These are phyloP conservation scores for Glareola pratincola DNA, from an alignment of 2,113 vertebrate species.

Conservation along the genomic window DNA sequence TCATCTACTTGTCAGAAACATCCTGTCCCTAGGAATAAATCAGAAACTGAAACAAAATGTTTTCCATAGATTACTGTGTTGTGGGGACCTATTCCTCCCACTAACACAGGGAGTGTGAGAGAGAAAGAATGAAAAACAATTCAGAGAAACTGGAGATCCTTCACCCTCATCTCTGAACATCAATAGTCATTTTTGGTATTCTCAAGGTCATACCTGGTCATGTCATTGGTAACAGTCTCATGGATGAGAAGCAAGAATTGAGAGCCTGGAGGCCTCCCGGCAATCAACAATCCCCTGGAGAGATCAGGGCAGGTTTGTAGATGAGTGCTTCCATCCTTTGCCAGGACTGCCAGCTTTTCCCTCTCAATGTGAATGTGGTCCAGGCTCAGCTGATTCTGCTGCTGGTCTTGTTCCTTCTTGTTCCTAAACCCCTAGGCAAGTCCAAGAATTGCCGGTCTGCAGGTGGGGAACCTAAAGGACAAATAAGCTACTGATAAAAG, in stretches of 20 bases:
- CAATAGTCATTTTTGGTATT: neutral
- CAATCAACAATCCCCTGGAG: neutral
- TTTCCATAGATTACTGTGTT: neutral
- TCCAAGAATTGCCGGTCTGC: neutral
- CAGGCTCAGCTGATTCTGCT: neutral
- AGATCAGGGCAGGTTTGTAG: neutral
- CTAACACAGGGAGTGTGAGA: neutral
- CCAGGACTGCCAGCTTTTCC: neutral
- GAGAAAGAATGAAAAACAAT: neutral
- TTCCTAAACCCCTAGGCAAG: neutral
- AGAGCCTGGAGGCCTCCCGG: neutral
- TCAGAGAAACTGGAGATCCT: neutral
- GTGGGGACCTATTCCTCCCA: neutral
- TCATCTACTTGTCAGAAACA: neutral
- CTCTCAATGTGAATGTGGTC: accelerated
- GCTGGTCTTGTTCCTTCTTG: neutral
- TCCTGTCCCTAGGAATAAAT: neutral
- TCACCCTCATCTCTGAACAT: neutral
- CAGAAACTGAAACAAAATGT: neutral
- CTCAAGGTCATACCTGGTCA: neutral
- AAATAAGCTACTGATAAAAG: neutral
- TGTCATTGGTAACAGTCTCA: neutral
- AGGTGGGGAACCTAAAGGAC: neutral
- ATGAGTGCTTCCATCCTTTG: neutral
- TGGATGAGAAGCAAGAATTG: neutral